Percentiles rank a stretch among this genome's conserved stretches.
Conservation (phyloP, 92 coral and sea anemone species). For the Epizoanthus ramosus region DNA sequence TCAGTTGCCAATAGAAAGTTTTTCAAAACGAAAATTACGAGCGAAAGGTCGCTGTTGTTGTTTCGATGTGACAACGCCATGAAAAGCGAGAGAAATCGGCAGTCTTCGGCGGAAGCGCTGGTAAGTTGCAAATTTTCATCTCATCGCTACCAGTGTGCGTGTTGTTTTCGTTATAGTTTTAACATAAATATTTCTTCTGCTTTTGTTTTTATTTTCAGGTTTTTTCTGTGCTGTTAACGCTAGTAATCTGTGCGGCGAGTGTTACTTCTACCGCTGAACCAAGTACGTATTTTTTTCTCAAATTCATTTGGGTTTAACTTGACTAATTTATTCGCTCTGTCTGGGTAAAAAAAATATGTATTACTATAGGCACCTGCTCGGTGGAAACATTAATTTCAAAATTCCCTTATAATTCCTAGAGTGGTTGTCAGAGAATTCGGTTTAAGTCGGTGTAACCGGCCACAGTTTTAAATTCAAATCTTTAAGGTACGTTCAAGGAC, state of each 20-base stretch:
- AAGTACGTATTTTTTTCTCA: conserved; percentile 25
- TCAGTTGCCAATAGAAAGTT: neutral
- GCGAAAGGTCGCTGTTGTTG: conserved; percentile 23
- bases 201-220: conserved; percentile 26
- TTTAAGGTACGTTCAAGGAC: neutral
- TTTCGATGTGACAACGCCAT: conserved; percentile 30
- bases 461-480: neutral
- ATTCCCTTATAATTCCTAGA: neutral
- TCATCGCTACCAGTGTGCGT: neutral
- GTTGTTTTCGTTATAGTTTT: neutral
- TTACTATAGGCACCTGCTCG: conserved; percentile 21
- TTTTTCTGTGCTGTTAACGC: conserved; percentile 2
- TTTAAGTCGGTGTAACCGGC: neutral
- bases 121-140: conserved; percentile 10
- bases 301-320: conserved; percentile 25
- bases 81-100: neutral
- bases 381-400: neutral
- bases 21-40: neutral
- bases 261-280: neutral
- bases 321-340: conserved; percentile 28
- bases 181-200: neutral
- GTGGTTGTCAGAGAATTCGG: neutral
- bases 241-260: conserved; percentile 1
- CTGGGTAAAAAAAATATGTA: neutral
- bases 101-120: conserved; percentile 4